Conservation (phyloP, 2,797 vertebrate species). For the Pangasius sanitwongsei region DNA sequence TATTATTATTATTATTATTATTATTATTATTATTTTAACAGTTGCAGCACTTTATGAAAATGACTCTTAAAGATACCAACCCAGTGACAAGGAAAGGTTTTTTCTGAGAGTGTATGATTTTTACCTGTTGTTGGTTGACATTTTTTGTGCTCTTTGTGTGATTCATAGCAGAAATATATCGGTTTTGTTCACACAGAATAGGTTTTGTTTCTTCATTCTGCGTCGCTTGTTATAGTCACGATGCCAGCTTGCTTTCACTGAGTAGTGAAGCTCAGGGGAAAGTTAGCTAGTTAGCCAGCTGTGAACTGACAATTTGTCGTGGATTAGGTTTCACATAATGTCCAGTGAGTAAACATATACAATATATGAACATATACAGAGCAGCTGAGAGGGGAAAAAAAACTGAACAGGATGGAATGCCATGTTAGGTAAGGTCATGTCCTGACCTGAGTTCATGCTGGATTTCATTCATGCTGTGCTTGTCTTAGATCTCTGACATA, state of each 20-base stretch:
- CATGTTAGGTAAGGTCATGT: neutral
- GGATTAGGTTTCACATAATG: neutral
- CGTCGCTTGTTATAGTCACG: neutral
- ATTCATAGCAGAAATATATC: neutral
- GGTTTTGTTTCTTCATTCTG: neutral
- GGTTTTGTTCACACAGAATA: neutral
- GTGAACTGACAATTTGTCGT: neutral
- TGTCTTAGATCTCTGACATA: neutral
- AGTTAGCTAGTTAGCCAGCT: neutral
- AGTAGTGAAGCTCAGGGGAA: neutral
- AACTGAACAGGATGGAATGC: neutral
- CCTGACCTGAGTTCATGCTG: neutral
- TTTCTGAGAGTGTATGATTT: neutral
- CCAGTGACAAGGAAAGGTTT: neutral
- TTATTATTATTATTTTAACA: no score
- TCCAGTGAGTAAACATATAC: neutral
- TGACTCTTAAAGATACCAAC: neutral
- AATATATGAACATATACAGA: neutral
- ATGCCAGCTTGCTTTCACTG: neutral
- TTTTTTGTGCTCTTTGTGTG: neutral
- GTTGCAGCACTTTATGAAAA: no score
- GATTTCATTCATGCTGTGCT: conserved; percentile 9
- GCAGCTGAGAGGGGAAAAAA: neutral
- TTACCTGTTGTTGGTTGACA: neutral
- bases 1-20: no score